Conservation (phyloP, 2,797 vertebrate species). For the Mareca penelope region DNA sequence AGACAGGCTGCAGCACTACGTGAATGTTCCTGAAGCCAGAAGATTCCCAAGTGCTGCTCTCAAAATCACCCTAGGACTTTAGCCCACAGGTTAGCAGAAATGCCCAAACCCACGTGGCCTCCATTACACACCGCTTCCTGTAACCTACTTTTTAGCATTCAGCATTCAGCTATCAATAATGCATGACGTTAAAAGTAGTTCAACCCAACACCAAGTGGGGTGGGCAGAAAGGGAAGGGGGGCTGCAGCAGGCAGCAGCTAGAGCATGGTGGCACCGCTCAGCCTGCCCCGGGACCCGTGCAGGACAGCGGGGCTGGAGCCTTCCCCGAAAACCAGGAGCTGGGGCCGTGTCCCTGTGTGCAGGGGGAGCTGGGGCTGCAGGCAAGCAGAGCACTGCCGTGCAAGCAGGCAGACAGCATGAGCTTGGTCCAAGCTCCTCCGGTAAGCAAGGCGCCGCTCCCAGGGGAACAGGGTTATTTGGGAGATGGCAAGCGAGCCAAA, state of each 20-base stretch:
- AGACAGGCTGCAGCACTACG: neutral
- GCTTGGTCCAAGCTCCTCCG: fast-evolving
- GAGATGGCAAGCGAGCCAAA: neutral
- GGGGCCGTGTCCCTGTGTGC: fast-evolving
- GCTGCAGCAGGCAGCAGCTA: neutral
- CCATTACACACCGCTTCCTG: conserved; percentile 39
- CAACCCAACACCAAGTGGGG: neutral
- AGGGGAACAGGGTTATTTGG: fast-evolving
- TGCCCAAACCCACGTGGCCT: neutral
- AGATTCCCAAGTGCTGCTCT: neutral
- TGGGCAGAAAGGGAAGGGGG: fast-evolving
- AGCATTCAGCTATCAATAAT: conserved; percentile 61
- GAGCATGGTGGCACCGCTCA: neutral
- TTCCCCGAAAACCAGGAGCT: neutral
- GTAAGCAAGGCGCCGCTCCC: fast-evolving
- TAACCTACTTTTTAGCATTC: conserved; percentile 65
- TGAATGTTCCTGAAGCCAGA: neutral
- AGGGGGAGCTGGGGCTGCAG: neutral
- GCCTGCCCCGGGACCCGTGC: neutral
- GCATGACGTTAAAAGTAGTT: neutral
- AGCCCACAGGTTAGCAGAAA: conserved; percentile 12
- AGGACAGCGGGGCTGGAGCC: neutral
- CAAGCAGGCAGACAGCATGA: neutral
- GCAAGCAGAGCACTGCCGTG: no score
- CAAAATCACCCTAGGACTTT: neutral